These are phyloP conservation scores for Serripes groenlandicus DNA, from an alignment of 2,888 invertebrate species.

Conservation along the genomic window DNA sequence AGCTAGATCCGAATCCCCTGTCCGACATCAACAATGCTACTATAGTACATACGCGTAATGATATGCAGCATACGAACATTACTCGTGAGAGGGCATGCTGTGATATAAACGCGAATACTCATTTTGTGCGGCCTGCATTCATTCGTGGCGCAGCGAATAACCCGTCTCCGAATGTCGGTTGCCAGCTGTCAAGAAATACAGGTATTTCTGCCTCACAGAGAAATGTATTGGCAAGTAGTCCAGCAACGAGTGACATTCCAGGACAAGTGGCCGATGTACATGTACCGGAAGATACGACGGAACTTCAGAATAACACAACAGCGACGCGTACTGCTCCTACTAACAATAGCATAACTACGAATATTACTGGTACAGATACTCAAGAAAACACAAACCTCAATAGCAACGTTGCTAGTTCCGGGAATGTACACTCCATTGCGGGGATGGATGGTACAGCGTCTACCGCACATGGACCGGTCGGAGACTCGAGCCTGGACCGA, in stretches of 20 bases:
- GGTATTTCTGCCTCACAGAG: not conserved
- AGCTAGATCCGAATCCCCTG: slow-evolving; percentile 52
- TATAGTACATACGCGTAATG: not conserved
- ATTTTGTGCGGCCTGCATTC: slow-evolving; percentile 20
- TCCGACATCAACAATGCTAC: not conserved
- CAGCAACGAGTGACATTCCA: not conserved
- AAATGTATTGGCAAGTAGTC: too few species aligned
- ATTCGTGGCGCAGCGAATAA: not conserved
- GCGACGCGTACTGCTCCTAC: not conserved
- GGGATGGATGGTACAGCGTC: not conserved
- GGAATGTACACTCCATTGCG: not conserved
- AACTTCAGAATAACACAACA: not conserved
- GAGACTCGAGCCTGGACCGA: not conserved
- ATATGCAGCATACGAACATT: not conserved
- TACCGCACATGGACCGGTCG: not conserved
- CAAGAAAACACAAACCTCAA: not conserved
- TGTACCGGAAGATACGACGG: not conserved
- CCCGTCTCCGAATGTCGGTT: not conserved
- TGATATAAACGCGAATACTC: slow-evolving; percentile 44
- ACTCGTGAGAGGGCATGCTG: not conserved
- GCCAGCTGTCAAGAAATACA: not conserved
- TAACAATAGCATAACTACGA: not conserved
- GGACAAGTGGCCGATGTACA: not conserved
- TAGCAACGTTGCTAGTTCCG: not conserved
- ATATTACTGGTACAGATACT: not conserved